phyloP scores from a whole-genome alignment of 2,113 vertebrate species.

The Cichladusa arquata region DNA sequence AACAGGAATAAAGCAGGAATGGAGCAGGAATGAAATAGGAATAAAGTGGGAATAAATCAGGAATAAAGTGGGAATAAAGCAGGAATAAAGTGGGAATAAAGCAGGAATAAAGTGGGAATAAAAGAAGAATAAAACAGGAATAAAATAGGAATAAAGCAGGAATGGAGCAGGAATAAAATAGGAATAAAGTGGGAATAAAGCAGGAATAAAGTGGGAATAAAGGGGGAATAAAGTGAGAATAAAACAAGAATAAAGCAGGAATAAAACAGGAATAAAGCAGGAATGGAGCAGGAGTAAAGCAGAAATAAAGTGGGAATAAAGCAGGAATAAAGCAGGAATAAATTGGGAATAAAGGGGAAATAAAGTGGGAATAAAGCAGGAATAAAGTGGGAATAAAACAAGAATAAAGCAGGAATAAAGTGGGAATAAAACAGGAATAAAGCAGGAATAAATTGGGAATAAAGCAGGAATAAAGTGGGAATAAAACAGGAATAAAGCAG shows the following conservation, averaged over 20 bases:
- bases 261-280: neutral
- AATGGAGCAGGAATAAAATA: neutral
- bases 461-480: neutral
- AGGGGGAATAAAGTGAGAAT: accelerated
- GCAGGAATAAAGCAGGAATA: accelerated
- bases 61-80: neutral
- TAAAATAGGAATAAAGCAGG: neutral
- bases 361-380: accelerated
- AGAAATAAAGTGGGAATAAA: neutral
- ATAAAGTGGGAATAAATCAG: too few species aligned
- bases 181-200: too few species aligned
- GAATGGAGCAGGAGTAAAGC: accelerated
- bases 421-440: neutral
- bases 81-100: neutral
- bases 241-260: accelerated
- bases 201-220: neutral
- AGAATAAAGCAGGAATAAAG: accelerated
- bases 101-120: accelerated
- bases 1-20: too few species aligned
- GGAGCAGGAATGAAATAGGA: too few species aligned
- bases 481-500: neutral
- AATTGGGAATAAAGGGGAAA: neutral
- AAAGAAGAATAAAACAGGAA: neutral
- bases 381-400: neutral
- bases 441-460: accelerated